A percentile compares a stretch with the other conserved stretches of the same genome.
Conservation (phyloP, 2,888 invertebrate species). For the Machimus atricapillus region DNA sequence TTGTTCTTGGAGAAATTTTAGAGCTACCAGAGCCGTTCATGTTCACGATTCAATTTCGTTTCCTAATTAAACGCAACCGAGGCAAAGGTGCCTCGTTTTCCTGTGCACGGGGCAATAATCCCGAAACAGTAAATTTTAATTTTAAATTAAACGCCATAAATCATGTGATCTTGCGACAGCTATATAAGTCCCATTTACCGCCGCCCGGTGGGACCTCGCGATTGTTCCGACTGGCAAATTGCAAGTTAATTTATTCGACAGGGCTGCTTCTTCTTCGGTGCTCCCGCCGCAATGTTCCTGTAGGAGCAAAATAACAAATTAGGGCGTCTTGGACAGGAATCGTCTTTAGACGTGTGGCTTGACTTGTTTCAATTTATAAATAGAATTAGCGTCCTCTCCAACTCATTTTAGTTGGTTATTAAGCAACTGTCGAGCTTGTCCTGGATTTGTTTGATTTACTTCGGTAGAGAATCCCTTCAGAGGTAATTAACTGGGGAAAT, state of each 20-base stretch:
- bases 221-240: conserved; percentile 25
- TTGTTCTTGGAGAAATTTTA: conserved; percentile 8
- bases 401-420: not conserved
- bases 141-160: conserved; percentile 28
- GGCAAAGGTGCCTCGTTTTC: not conserved
- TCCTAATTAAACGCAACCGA: conserved; percentile 25
- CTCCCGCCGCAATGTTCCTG: not conserved
- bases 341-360: not conserved
- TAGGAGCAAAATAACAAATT: not conserved
- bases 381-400: not conserved
- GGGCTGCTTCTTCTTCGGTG: not conserved
- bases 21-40: not conserved
- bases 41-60: conserved; percentile 22
- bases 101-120: conserved; percentile 19
- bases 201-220: not conserved
- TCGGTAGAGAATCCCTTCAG: not conserved
- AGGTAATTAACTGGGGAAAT: not conserved
- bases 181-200: conserved; percentile 14
- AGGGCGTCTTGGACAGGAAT: not conserved
- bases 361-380: not conserved
- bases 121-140: conserved; percentile 34
- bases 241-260: conserved; percentile 9
- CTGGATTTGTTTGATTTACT: not conserved
- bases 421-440: not conserved
- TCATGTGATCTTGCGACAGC: conserved; percentile 23